Percentiles rank a stretch among this genome's conserved stretches.
Conservation (phyloP, 2,113 vertebrate species). For the Bombycilla garrulus region DNA sequence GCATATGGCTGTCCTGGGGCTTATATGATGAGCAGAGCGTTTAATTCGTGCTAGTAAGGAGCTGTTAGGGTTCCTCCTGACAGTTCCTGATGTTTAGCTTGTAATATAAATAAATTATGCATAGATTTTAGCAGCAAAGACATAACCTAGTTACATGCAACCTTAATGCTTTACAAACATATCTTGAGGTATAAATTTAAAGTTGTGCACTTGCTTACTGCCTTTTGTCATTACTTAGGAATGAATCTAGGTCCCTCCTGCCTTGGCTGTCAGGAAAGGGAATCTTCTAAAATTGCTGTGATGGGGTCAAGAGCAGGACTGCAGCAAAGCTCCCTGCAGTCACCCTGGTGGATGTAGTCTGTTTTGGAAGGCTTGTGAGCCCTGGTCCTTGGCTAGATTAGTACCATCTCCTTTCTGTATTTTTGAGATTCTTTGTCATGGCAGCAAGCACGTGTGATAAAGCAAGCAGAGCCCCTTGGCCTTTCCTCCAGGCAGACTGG, state of each 20-base stretch:
- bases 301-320: not conserved
- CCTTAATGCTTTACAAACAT: slow-evolving; percentile 57
- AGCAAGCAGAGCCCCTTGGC: not conserved
- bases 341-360: not conserved
- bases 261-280: not conserved
- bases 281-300: not conserved
- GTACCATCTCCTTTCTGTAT: not conserved
- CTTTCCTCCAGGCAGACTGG: not conserved
- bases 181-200: slow-evolving; percentile 34
- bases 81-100: slow-evolving; percentile 66
- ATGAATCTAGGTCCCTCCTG: not conserved
- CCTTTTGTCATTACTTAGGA: slow-evolving; percentile 8
- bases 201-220: slow-evolving; percentile 23
- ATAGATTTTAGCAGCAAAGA: slow-evolving; percentile 63
- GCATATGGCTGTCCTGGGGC: slow-evolving; percentile 67
- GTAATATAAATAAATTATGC: slow-evolving; percentile 70
- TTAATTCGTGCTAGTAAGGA: slow-evolving; percentile 60
- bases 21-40: slow-evolving; percentile 48
- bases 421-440: not conserved
- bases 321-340: not conserved
- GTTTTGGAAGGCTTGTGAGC: not conserved
- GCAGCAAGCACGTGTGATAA: not conserved
- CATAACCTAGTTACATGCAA: slow-evolving; percentile 57
- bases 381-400: not conserved
- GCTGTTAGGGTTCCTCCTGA: slow-evolving; percentile 57